Conservation (phyloP, 2,797 vertebrate genomes). For the Chelonia mydas region DNA sequence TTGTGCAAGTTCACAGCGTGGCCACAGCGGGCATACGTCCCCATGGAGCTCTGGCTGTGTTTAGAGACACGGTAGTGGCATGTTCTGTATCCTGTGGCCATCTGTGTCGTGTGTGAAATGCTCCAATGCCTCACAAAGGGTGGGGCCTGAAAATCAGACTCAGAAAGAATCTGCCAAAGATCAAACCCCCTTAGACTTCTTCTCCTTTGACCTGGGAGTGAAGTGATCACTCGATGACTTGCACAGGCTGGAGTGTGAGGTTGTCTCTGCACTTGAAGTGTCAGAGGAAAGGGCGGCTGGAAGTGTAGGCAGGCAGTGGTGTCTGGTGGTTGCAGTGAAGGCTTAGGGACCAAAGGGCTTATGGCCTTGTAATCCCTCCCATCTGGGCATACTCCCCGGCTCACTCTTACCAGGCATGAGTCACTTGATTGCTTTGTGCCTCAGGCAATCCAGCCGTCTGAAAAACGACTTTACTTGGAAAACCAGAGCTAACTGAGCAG, state of each 20-base stretch:
- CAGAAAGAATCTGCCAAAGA: neutral
- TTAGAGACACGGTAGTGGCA: neutral
- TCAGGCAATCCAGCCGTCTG: neutral
- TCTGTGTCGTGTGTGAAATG: neutral
- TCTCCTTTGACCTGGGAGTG: neutral
- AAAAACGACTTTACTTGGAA: neutral
- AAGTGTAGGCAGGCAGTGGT: neutral
- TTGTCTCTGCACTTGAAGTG: constrained; percentile 11
- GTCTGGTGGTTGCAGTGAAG: neutral
- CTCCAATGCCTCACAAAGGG: neutral
- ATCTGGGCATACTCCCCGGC: neutral
- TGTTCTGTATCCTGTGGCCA: neutral
- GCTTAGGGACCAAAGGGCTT: neutral
- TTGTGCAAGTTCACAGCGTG: neutral
- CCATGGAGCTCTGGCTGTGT: neutral
- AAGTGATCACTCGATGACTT: neutral
- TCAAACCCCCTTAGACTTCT: neutral
- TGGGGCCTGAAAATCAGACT: neutral
- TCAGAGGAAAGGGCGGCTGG: neutral
- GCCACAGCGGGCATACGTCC: neutral
- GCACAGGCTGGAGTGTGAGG: neutral
- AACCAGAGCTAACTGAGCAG: neutral
- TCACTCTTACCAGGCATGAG: constrained; percentile 18
- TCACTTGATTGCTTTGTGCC: neutral
- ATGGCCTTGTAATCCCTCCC: neutral